Evolutionary conservation across 2,797 vertebrate species (phyloP).

Genomic region (Morus bassanus): DNA sequence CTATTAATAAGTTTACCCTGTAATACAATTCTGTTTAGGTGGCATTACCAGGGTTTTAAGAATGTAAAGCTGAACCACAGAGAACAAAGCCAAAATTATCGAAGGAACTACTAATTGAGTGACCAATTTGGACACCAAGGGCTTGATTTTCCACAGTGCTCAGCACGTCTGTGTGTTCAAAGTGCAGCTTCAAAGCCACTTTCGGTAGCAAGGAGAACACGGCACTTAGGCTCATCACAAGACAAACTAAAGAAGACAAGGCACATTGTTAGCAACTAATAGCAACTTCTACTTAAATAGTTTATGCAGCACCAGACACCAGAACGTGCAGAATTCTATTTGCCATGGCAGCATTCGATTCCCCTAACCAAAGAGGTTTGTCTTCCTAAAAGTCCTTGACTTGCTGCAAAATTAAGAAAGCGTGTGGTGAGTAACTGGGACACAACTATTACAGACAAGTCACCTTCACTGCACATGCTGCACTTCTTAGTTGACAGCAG

Average conservation of each 20-base stretch:
- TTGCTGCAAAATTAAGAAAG: background rate
- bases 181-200: conserved; percentile 30
- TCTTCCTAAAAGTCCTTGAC: background rate
- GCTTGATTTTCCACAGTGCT: conserved; percentile 48
- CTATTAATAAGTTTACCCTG: conserved; percentile 65
- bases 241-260: background rate
- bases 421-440: background rate
- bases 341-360: background rate
- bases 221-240: background rate
- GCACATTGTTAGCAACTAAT: background rate
- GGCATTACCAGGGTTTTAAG: conserved; percentile 59
- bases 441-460: background rate
- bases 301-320: background rate
- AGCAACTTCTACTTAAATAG: background rate
- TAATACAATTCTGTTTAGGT: conserved; percentile 64
- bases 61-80: conserved; percentile 44
- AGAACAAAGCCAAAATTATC: conserved; percentile 56
- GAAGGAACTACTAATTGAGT: conserved; percentile 55
- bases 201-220: background rate
- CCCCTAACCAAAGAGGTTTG: background rate
- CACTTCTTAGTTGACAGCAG: background rate
- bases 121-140: conserved; percentile 40
- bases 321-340: background rate
- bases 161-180: background rate
- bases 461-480: background rate